These are phyloP conservation scores for Caenorhabditis sp. DNA, from an alignment of 2,888 invertebrate species.

Conservation along the genomic window DNA sequence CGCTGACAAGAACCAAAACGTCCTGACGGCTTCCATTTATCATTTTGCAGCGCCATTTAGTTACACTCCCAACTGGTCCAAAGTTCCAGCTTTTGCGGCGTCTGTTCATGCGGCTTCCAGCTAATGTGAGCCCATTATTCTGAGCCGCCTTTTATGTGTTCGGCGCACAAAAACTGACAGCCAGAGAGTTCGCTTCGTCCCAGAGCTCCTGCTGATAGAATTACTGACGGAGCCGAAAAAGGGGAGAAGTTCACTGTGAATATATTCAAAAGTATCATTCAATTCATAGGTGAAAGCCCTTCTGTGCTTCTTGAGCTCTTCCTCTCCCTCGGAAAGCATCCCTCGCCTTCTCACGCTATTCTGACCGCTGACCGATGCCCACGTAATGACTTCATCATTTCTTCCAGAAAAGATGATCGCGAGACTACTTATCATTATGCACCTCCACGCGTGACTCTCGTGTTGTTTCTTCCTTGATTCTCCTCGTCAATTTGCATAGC, in stretches of 20 bases:
- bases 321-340: too few relatives aligned
- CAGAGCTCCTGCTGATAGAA: not conserved
- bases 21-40: constrained; percentile 46
- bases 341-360: too few relatives aligned
- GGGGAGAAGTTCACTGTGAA: not conserved
- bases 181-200: not conserved
- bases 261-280: not conserved
- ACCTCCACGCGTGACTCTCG: constrained; percentile 25
- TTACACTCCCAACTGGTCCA: constrained; percentile 14
- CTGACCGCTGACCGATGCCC: not conserved
- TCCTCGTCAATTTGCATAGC: constrained; percentile 47
- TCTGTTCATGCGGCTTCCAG: too few relatives aligned
- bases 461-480: constrained; percentile 29
- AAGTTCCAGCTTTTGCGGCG: not conserved
- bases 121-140: constrained; percentile 8
- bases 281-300: constrained; percentile 6
- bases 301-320: not conserved
- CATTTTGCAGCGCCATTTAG: constrained; percentile 37
- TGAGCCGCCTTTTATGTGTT: constrained; percentile 20
- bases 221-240: too few relatives aligned
- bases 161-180: not conserved
- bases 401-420: not conserved
- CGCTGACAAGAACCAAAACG: constrained; percentile 46
- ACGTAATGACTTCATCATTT: constrained; percentile 16
- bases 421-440: constrained; percentile 43